phyloP scores from a whole-genome alignment of 1,140 invertebrate genomes.

The Thaumatotibia leucotreta region DNA sequence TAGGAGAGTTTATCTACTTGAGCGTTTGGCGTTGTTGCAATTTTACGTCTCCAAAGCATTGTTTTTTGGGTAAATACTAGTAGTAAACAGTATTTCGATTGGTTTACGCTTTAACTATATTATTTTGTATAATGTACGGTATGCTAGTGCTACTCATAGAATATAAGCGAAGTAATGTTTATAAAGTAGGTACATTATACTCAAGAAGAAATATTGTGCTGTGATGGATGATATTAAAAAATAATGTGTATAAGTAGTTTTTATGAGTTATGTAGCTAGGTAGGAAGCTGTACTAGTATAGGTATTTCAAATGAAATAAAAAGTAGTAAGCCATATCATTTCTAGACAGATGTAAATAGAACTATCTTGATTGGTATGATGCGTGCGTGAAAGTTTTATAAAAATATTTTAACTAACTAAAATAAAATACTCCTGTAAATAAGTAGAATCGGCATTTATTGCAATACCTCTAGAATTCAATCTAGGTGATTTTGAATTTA shows the following conservation, averaged over 20 bases:
- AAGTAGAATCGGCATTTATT: not conserved
- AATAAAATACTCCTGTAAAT: not conserved
- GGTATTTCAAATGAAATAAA: too few relatives aligned
- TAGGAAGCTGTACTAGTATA: too few relatives aligned
- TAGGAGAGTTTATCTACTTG: not conserved
- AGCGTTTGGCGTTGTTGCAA: not conserved
- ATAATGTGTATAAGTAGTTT: not conserved
- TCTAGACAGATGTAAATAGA: not conserved
- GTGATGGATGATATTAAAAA: conserved; percentile 7
- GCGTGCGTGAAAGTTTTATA: not conserved
- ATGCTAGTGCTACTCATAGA: not conserved
- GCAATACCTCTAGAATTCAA: not conserved
- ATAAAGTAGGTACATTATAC: not conserved
- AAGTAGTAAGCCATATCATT: not conserved
- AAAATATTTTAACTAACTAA: not conserved
- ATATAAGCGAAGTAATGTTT: not conserved
- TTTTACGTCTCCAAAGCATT: not conserved
- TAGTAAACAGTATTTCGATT: not conserved
- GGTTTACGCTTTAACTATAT: not conserved
- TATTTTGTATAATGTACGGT: not conserved
- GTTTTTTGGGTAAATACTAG: not conserved
- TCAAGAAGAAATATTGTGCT: conserved; percentile 4
- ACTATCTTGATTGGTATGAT: not conserved
- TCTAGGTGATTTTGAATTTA: not conserved
- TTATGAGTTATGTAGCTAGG: not conserved